Evolutionary conservation across 2,113 vertebrate genomes (phyloP).

Genomic region (Xenus cinereus): DNA sequence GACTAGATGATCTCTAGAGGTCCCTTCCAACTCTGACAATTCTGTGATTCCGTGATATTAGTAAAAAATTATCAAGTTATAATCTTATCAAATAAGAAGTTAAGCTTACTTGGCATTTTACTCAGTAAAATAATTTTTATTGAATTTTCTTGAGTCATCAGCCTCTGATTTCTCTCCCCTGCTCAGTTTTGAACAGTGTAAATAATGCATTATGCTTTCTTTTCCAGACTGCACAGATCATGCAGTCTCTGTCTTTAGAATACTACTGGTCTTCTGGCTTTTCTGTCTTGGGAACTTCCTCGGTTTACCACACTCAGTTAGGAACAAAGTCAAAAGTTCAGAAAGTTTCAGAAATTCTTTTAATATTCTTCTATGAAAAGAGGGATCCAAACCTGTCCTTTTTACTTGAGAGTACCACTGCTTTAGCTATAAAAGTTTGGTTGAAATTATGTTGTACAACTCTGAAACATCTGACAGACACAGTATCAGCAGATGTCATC

Average conservation of each 20-base stretch:
- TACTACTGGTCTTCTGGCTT: neutral
- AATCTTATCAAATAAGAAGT: neutral
- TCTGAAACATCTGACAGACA: neutral
- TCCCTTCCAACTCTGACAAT: no score
- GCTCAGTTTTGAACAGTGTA: neutral
- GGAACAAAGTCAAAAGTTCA: neutral
- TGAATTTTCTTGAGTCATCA: neutral
- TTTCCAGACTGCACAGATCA: neutral
- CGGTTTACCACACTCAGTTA: neutral
- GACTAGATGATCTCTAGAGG: no score
- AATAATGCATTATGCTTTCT: neutral
- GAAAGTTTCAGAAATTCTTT: neutral
- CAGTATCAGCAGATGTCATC: neutral
- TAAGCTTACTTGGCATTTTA: neutral
- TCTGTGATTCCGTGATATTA: no score
- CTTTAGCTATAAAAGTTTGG: neutral
- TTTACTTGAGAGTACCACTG: neutral
- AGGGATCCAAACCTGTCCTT: neutral
- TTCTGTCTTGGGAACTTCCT: neutral
- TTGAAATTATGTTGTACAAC: neutral
- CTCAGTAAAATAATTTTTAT: neutral
- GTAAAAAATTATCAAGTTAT: neutral
- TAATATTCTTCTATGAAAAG: neutral
- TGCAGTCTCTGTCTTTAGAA: neutral
- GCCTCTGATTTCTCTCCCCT: neutral